Evolutionary conservation across 2,797 vertebrate species (phyloP), one percentile per base, ranked within the genome.

Genomic region (Rhinichthys osculus): DNA sequence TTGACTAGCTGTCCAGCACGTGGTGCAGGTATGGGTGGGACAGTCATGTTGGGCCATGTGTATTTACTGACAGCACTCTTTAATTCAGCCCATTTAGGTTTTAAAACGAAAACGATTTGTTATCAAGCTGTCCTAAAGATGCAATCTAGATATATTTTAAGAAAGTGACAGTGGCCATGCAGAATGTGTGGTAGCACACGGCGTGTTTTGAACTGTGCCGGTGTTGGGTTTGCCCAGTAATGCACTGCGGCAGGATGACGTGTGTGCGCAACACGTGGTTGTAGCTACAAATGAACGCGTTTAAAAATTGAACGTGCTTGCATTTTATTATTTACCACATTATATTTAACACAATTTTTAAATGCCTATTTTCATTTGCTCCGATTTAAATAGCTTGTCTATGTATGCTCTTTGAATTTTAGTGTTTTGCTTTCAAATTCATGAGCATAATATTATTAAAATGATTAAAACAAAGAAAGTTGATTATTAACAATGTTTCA

Each of bases 141-240:
- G 30, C 14, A 8, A 47, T 16, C 38, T 19, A 11, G 8, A 7
- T 19, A 9, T 40, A 23, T 66, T 33, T 67, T 17, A 11, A 3
- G 54, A 35, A 69, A 81, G 44, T 30, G 33, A 17, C 6, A 76
- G 3, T n/a, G 3, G 5, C 7, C 16, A 33, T 54, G 7, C 33
- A n/a, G 8, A 47, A 86, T 93, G 91, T 94, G 90, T 94, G 93
- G 85, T 93, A 93, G 66, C 14, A 16, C 73, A 88, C 89, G 94
- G 94, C 91, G 93, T 95, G 95, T 91, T 78, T 54, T 69, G 4
- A 6, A 62, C 30, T 11, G 10, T 79, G 59, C 52, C 66, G 52
- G 85, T 27, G 19, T 81, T 71, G 52, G 54, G 62, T 81, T 82
- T 64, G 84, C 74, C 84, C 87, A 88, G 84, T 86, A 86, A 86